phyloP scores from a whole-genome alignment of 2,113 vertebrate species.

The Dromas ardeola region DNA sequence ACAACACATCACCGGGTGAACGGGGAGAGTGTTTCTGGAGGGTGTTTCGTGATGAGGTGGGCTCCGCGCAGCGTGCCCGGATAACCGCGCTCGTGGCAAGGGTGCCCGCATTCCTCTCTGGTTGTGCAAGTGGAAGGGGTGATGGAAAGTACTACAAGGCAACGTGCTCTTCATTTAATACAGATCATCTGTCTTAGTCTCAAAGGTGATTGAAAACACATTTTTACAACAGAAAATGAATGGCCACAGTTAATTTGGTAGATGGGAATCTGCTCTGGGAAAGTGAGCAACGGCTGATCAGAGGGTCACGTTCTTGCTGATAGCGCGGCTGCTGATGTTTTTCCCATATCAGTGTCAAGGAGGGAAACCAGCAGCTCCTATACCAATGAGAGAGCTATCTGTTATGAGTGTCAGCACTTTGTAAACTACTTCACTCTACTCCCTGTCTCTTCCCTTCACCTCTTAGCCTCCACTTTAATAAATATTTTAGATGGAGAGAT shows the following conservation, averaged over 20 bases:
- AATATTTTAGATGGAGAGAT: constrained; percentile 13
- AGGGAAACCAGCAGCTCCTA: constrained; percentile 41
- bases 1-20: not conserved
- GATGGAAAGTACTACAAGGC: not conserved
- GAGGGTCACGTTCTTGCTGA: not conserved
- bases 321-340: constrained; percentile 1
- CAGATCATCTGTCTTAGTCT: not conserved
- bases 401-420: constrained; percentile 46
- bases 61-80: not conserved
- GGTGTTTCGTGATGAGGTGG: not conserved
- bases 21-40: not conserved
- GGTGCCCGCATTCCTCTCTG: not conserved
- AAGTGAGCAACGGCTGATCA: not conserved
- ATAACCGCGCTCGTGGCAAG: fast-evolving
- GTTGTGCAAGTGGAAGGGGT: not conserved
- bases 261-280: constrained; percentile 6
- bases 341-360: constrained; percentile 37
- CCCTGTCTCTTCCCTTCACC: not conserved
- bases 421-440: constrained; percentile 35
- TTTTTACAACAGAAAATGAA: constrained; percentile 11
- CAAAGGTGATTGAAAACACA: not conserved
- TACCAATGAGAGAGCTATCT: not conserved
- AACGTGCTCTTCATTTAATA: not conserved
- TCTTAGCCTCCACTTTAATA: not conserved
- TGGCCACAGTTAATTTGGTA: not conserved